These are phyloP conservation scores for Philereme vetulata DNA, from an alignment of 2,888 invertebrate genomes.

Conservation along the genomic window DNA sequence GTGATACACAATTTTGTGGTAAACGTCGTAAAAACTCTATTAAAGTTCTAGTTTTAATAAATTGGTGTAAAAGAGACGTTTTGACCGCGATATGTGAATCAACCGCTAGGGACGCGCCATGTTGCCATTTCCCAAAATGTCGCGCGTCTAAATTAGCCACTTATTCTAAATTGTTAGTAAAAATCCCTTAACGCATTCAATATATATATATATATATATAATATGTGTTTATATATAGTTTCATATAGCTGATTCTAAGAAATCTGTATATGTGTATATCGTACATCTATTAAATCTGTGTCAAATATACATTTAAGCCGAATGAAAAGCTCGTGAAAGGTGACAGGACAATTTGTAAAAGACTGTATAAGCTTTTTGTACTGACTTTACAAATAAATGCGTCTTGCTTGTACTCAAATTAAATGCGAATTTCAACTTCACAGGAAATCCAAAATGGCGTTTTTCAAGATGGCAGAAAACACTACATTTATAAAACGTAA, in stretches of 20 bases:
- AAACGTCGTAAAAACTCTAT: slow-evolving; percentile 11
- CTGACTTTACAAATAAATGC: slow-evolving; percentile 42
- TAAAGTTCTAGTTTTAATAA: background rate
- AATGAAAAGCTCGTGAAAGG: slow-evolving; percentile 77
- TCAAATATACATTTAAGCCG: slow-evolving; percentile 82
- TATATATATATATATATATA: slow-evolving; percentile 76
- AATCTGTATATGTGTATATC: slow-evolving; percentile 73
- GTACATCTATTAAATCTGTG: slow-evolving; percentile 80
- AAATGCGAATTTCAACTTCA: slow-evolving; percentile 21
- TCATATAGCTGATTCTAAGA: slow-evolving; percentile 72
- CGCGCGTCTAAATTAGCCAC: slow-evolving; percentile 65
- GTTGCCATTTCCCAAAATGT: slow-evolving; percentile 53
- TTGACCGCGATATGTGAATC: slow-evolving; percentile 22
- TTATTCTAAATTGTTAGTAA: slow-evolving; percentile 81
- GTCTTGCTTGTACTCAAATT: slow-evolving; percentile 26
- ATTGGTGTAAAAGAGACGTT: slow-evolving; percentile 1
- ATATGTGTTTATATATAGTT: too few relatives aligned
- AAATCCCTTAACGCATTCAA: slow-evolving; percentile 82
- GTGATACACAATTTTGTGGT: background rate
- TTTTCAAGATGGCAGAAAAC: slow-evolving; percentile 19
- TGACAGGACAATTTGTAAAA: slow-evolving; percentile 60
- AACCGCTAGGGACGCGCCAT: slow-evolving; percentile 43
- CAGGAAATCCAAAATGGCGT: slow-evolving; percentile 44
- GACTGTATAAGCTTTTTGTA: slow-evolving; percentile 58
- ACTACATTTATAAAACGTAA: slow-evolving; percentile 10